phyloP scores from a whole-genome alignment of 2,113 vertebrate genomes.

The Nycticryphes semicollaris region DNA sequence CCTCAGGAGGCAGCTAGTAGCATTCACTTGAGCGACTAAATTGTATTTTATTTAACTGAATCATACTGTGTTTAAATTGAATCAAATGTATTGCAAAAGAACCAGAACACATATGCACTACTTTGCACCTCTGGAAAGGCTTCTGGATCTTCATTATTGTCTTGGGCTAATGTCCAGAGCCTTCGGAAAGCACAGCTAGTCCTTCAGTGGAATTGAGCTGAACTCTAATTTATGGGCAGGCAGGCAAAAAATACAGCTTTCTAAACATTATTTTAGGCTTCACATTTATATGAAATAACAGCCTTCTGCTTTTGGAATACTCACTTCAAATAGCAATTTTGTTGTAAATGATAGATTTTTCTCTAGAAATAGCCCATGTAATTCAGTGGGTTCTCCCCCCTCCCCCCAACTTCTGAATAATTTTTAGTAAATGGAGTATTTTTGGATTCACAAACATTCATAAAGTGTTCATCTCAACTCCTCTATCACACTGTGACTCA shows the following conservation, averaged over 20 bases:
- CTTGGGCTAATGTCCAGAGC: not conserved
- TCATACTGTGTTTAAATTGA: not conserved
- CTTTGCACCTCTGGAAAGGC: not conserved
- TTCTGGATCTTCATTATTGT: not conserved
- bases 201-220: not conserved
- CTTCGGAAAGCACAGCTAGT: not conserved
- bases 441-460: not conserved
- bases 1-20: not conserved
- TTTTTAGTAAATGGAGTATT: not conserved
- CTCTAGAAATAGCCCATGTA: not conserved
- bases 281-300: not conserved
- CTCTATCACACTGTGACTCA: not conserved
- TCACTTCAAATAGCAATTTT: not conserved
- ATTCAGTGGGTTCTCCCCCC: not conserved
- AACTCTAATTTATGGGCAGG: not conserved
- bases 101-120: not conserved
- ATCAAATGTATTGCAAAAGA: not conserved
- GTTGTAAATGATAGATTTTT: not conserved
- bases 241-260: not conserved
- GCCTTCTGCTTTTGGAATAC: not conserved
- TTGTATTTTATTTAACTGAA: not conserved
- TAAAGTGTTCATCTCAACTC: not conserved
- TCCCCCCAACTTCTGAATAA: not conserved
- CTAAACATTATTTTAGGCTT: not conserved
- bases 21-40: not conserved